Evolutionary conservation across 2,797 vertebrate genomes (phyloP).

Genomic region (Gymnothorax reevesii): DNA sequence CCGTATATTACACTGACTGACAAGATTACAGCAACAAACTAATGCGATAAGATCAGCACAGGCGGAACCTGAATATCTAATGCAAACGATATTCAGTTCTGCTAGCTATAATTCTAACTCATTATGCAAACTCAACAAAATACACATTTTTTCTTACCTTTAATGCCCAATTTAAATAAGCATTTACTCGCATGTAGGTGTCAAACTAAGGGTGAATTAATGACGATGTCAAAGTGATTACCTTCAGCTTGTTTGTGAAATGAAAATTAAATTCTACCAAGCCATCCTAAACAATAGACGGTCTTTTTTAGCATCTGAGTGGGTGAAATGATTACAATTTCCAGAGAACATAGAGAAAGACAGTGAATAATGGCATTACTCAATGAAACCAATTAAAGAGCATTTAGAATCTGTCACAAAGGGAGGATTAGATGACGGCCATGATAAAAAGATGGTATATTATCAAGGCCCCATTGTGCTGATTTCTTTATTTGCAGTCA

Average conservation of each 20-base stretch:
- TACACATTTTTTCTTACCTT: slow-evolving; percentile 33
- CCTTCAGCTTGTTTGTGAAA: slow-evolving; percentile 42
- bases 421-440: slow-evolving; percentile 56
- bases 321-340: slow-evolving; percentile 59
- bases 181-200: slow-evolving; percentile 42
- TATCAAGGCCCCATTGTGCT: slow-evolving; percentile 57
- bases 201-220: slow-evolving; percentile 34
- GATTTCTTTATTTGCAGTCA: slow-evolving; percentile 52
- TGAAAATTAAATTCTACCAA: slow-evolving; percentile 49
- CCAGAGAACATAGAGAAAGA: slow-evolving; percentile 46
- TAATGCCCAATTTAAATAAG: slow-evolving; percentile 53
- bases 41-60: slow-evolving; percentile 18
- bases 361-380: slow-evolving; percentile 51
- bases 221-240: slow-evolving; percentile 41
- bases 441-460: slow-evolving; percentile 55
- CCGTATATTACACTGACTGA: slow-evolving; percentile 25
- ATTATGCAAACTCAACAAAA: slow-evolving; percentile 21
- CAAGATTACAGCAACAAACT: slow-evolving; percentile 6
- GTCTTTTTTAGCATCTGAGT: slow-evolving; percentile 49
- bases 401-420: slow-evolving; percentile 58
- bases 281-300: slow-evolving; percentile 50
- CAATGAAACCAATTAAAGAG: slow-evolving; percentile 61
- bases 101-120: slow-evolving; percentile 26
- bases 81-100: background rate
- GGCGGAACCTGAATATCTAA: slow-evolving; percentile 31